Evolutionary conservation across 2,113 vertebrate genomes (phyloP), one percentile per base, ranked within the genome.

Genomic region (Macquaria ambigua): DNA sequence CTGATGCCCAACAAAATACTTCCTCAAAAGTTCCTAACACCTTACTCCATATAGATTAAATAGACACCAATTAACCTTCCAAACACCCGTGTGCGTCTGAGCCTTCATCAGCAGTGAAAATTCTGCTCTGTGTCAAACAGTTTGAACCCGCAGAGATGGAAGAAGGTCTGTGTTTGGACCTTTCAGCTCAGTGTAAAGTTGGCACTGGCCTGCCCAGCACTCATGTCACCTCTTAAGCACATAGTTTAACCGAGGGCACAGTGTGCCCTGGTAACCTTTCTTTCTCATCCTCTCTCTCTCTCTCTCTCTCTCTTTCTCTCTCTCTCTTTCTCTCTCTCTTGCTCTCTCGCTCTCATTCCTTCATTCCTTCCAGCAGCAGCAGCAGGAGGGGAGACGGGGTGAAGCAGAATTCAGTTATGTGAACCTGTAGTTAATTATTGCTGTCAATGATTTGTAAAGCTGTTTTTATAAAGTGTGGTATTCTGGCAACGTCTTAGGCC

Each of bases 351-450:
- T 85, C 81, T 87, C 87, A 81, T 87, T 92, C 86, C 79, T 87
- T 84, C 74, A 1, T 70, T 89, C 55, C 56, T 76, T 91, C 68
- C 86, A 90, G 70, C 80, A 77, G 80, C 86, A 77, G 78, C 79
- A 74, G 84, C 72, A 75, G 87, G 74, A 87, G 79, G 74, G 61
- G 71, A 70, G 86, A 61, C 23, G 39, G 84, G 79, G 86, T 68
- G 80, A 92, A 92, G 64, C 77, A 88, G 83, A 93, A 89, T 94
- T 93, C 86, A 94, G 87, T 93, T 90, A 94, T 83, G 88, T 82
- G 81, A 92, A 93, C 89, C 94, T 94, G 92, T 75, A 90, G 89
- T 95, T 94, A 94, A 94, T 95, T 94, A 93, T 82, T 87, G 89
- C 92, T 90, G 91, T 87, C 88, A 92, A 74, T 93, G 88, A 92